Conservation (phyloP, 2,888 invertebrate genomes). For the Pilophorus perplexus region DNA sequence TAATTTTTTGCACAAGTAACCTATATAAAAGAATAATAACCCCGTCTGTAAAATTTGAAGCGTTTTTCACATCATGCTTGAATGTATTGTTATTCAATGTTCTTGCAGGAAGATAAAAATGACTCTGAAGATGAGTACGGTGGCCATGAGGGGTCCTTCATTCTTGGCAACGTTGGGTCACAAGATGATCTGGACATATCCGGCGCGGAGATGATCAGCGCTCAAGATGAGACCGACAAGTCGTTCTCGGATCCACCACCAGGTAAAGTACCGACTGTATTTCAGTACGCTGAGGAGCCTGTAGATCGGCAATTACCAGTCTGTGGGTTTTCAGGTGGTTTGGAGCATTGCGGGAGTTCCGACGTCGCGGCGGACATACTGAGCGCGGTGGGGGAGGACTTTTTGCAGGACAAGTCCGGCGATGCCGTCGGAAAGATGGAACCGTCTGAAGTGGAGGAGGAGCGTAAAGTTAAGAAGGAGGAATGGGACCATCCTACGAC, state of each 20-base stretch:
- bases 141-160: constrained; percentile 12
- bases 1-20: too few relatives aligned
- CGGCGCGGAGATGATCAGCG: constrained; percentile 7
- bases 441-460: neutral
- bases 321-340: constrained; percentile 2
- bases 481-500: constrained; percentile 35
- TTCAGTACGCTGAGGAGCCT: neutral
- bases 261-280: neutral
- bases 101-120: too few relatives aligned
- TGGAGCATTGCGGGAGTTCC: neutral
- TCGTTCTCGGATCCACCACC: neutral
- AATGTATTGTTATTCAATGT: too few relatives aligned
- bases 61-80: too few relatives aligned
- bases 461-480: constrained; percentile 4
- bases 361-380: neutral
- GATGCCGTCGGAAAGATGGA: too few relatives aligned
- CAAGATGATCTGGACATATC: neutral
- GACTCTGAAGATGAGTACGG: constrained; percentile 21
- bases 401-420: neutral
- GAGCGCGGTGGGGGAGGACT: neutral
- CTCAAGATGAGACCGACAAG: constrained; percentile 14
- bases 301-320: too few relatives aligned
- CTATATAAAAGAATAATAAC: too few relatives aligned
- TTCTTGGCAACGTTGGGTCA: constrained; percentile 11
- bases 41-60: too few relatives aligned